Base-by-base conservation (phyloP, 2,797 vertebrate genomes). In the Meriones psammophilus region DNA sequence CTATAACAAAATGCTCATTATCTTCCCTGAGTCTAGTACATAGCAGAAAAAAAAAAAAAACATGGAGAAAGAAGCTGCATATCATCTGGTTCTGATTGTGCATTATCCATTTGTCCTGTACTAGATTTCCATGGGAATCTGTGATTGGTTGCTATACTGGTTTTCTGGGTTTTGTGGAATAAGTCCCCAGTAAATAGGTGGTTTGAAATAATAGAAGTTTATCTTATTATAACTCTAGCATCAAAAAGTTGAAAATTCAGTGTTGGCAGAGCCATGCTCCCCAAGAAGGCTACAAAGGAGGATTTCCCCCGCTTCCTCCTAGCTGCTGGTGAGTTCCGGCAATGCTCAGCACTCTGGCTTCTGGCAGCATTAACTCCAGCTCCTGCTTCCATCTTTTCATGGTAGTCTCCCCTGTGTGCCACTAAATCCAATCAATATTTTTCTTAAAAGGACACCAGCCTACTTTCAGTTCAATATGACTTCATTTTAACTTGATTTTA, bases 401-500 rank as follows among this genome's bases (percentile, higher is more conserved):
- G 66, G 13, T 1, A 1, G 62, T 88, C 54, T 79, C 88, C 36
- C 42, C 12, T 68, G 39, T 62, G 15, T 73, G 60, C 39, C 4
- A 78, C 71, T 89, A 39, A 56, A 66, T 89, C 56, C 28, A 78
- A 78, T 46, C 87, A 42, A 24, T 5, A 42, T 54, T 95, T 58
- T 77, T 80, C 87, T 88, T 87, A 84, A 39, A 86, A 91, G 8
- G 46, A 91, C 24, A 66, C 2, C 1, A 46, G 58, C 18, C 62
- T 84, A 91, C 50, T 66, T 14, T 62, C 46, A 92, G 46, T 71
- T 64, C 68, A 56, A 12, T 50, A 24, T 86, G 86, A 92, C 89
- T 39, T 94, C 77, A 83, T 81, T 69, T 68, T 96, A 91, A 90
- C 83, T 88, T 83, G 39, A 85, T 92, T 85, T n/a, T 94, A 78